Evolutionary conservation across 64 coral and sea anemone species (phyloP).

Genomic region (Exaiptasia diaphana): DNA sequence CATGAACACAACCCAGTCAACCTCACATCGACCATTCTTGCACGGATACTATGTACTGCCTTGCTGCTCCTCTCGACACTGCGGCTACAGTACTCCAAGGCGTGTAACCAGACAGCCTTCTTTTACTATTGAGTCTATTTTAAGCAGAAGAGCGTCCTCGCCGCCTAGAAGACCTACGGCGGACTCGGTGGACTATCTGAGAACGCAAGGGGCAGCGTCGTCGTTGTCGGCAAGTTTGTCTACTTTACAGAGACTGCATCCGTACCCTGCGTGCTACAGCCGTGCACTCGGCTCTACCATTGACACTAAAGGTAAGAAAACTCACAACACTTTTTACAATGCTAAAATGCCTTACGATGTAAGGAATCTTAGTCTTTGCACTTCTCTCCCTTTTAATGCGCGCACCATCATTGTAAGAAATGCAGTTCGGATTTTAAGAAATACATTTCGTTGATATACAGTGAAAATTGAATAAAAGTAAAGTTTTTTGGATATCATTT

Average conservation of each 20-base stretch:
- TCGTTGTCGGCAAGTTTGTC: neutral
- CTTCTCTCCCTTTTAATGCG: too few relatives aligned
- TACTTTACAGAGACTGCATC: neutral
- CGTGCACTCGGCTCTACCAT: neutral
- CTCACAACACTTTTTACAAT: neutral
- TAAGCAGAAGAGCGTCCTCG: neutral
- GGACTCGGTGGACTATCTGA: neutral
- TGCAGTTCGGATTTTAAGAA: neutral
- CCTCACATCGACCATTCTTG: neutral
- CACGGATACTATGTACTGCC: neutral
- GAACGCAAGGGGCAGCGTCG: neutral
- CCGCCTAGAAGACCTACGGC: neutral
- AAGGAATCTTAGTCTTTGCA: neutral
- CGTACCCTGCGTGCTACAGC: neutral
- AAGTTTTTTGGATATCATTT: neutral
- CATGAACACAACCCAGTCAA: neutral
- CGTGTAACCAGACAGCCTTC: neutral
- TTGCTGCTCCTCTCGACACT: neutral
- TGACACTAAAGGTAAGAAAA: neutral
- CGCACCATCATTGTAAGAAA: neutral
- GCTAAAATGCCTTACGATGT: too few relatives aligned
- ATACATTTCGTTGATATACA: neutral
- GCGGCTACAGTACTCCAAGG: neutral
- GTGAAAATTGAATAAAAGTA: neutral
- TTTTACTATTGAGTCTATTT: neutral